phyloP scores from a whole-genome alignment of 2,797 vertebrate genomes.

The Hafferia zeledoni region DNA sequence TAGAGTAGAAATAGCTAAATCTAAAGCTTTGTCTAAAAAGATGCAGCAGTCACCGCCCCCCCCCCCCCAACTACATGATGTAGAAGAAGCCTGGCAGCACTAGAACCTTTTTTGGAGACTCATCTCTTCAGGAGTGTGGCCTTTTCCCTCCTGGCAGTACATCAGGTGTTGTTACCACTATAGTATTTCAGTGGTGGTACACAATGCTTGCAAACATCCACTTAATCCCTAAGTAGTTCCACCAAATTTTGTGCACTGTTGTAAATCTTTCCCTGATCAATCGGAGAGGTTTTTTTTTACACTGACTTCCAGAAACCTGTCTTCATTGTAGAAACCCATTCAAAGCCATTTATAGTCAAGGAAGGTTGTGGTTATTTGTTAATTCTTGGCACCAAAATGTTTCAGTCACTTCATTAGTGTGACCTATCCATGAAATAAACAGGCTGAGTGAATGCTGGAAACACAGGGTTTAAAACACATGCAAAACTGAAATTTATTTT shows the following conservation, averaged over 20 bases:
- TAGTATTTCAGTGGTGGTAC: background rate
- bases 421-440: background rate
- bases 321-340: background rate
- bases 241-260: background rate
- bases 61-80: background rate
- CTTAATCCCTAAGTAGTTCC: background rate
- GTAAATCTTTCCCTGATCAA: background rate
- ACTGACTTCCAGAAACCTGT: background rate
- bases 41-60: background rate
- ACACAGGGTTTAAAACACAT: background rate
- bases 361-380: background rate
- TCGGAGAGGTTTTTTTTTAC: background rate
- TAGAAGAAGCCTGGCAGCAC: background rate
- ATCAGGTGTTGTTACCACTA: background rate
- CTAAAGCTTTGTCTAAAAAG: background rate
- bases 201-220: background rate
- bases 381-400: background rate
- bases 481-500: background rate
- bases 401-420: background rate
- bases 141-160: background rate
- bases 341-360: background rate
- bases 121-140: background rate
- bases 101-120: background rate
- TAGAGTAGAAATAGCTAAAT: background rate
- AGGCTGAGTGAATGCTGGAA: background rate